These are phyloP conservation scores for Zapus hudsonius DNA, from an alignment of 2,113 vertebrate genomes.

Conservation along the genomic window DNA sequence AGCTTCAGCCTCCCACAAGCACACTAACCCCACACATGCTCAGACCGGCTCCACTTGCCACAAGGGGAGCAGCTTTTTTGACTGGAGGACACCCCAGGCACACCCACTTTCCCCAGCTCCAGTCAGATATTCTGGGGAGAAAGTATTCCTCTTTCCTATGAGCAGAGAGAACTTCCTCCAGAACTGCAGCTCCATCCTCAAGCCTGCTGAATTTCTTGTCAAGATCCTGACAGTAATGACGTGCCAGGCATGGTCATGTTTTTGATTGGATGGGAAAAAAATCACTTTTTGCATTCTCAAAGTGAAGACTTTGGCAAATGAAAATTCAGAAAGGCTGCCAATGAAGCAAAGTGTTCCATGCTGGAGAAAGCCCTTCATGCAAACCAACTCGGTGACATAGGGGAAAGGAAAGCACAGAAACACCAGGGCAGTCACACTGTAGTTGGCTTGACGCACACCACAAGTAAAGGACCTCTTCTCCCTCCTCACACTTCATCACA, in stretches of 20 bases:
- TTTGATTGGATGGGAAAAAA: neutral
- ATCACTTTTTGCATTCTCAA: slow-evolving; percentile 47
- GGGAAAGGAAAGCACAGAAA: slow-evolving; percentile 52
- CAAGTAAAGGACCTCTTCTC: slow-evolving; percentile 61
- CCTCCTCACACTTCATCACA: slow-evolving; percentile 52
- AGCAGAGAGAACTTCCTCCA: neutral
- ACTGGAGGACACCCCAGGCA: neutral
- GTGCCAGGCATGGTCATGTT: slow-evolving; percentile 30
- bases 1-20: slow-evolving; percentile 84
- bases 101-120: slow-evolving; percentile 69
- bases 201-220: slow-evolving; percentile 56
- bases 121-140: slow-evolving; percentile 44
- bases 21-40: slow-evolving; percentile 84
- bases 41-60: slow-evolving; percentile 82
- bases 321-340: slow-evolving; percentile 66
- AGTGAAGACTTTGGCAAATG: slow-evolving; percentile 51
- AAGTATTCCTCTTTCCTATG: slow-evolving; percentile 40
- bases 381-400: neutral
- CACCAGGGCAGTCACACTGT: slow-evolving; percentile 47
- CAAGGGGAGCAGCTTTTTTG: slow-evolving; percentile 79
- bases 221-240: slow-evolving; percentile 27
- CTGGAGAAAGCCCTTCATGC: slow-evolving; percentile 63
- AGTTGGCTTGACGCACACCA: slow-evolving; percentile 57
- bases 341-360: slow-evolving; percentile 63
- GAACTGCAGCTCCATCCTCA: neutral